A percentile compares a stretch with the other conserved stretches of the same genome.
Evolutionary conservation across 1,140 invertebrate genomes (phyloP).

Genomic region (Spodoptera litura): DNA sequence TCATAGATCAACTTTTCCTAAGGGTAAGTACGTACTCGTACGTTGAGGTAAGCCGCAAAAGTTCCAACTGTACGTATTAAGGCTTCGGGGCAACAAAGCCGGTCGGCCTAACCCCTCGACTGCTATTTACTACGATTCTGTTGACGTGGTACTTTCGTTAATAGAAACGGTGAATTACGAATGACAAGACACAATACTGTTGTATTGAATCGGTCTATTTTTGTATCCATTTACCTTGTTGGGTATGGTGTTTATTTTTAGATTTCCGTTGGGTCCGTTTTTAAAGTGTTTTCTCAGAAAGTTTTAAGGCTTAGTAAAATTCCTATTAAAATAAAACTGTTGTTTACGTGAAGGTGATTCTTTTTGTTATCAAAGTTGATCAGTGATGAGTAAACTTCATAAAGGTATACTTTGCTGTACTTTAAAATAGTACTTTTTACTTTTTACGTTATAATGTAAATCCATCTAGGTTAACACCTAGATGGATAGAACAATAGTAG

Average conservation of each 20-base stretch:
- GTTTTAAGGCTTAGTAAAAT: too few relatives aligned
- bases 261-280: neutral
- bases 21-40: neutral
- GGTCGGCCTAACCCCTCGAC: constrained; percentile 13
- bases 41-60: constrained; percentile 38
- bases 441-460: too few relatives aligned
- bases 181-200: constrained; percentile 46
- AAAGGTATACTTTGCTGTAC: too few relatives aligned
- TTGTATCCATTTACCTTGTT: neutral
- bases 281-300: neutral
- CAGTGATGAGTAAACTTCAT: too few relatives aligned
- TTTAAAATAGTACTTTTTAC: too few relatives aligned
- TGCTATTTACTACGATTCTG: constrained; percentile 58
- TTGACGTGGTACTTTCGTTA: constrained; percentile 41
- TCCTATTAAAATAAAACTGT: too few relatives aligned
- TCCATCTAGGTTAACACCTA: too few relatives aligned
- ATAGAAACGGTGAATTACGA: constrained; percentile 55
- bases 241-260: neutral
- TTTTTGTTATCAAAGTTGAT: too few relatives aligned
- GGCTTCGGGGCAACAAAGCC: constrained; percentile 51
- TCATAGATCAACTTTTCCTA: constrained; percentile 40
- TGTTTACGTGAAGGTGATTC: too few relatives aligned
- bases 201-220: neutral
- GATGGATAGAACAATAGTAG: too few relatives aligned
- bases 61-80: constrained; percentile 50